Percentiles rank a stretch among this genome's conserved stretches.
Evolutionary conservation across 2,888 invertebrate species (phyloP).

Genomic region (Morpho helenor): DNA sequence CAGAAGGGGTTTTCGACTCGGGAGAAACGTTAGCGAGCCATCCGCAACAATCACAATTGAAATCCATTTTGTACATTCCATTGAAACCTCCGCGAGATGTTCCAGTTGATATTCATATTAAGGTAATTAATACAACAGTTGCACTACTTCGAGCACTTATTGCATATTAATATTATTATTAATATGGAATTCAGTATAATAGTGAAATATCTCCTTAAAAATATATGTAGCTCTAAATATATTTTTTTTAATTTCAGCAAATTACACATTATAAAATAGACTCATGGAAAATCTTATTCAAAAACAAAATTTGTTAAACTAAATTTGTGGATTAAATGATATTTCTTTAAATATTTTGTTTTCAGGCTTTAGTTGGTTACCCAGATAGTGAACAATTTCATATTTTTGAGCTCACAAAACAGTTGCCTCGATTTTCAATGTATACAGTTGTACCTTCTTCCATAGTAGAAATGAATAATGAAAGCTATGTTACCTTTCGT

Average conservation of each 20-base stretch:
- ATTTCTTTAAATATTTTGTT: conserved; percentile 24
- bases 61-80: conserved; percentile 62
- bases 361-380: conserved; percentile 88
- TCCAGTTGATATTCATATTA: conserved; percentile 93
- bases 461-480: conserved; percentile 34
- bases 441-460: conserved; percentile 70
- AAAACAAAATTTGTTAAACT: too few relatives aligned
- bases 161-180: too few relatives aligned
- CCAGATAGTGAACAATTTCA: conserved; percentile 88
- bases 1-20: conserved; percentile 92
- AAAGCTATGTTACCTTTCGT: conserved; percentile 75
- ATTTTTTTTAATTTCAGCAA: too few relatives aligned
- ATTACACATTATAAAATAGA: too few relatives aligned
- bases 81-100: conserved; percentile 88
- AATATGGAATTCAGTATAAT: too few relatives aligned
- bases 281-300: too few relatives aligned
- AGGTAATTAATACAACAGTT: conserved; percentile 64
- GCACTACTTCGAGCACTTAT: too few relatives aligned
- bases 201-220: too few relatives aligned
- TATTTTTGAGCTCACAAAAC: conserved; percentile 93
- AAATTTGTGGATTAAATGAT: not conserved
- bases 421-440: conserved; percentile 94
- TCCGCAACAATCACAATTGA: conserved; percentile 79
- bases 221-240: too few relatives aligned
- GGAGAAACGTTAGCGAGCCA: conserved; percentile 89